phyloP scores from a whole-genome alignment of 2,113 vertebrate genomes.

The Tetraodon nigroviridis region DNA sequence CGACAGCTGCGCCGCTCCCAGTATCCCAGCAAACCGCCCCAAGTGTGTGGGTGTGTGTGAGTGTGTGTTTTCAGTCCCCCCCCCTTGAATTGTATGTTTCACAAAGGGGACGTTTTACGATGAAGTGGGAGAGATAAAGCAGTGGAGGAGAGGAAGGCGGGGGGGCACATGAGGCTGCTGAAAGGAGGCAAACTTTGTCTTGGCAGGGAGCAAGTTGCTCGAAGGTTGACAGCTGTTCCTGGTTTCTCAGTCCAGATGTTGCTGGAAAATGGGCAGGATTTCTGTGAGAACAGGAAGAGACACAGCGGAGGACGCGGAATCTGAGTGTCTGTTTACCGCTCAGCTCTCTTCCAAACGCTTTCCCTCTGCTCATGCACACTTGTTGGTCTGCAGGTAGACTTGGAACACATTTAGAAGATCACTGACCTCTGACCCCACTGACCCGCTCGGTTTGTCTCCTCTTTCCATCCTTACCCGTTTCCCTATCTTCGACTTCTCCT shows the following conservation, averaged over 20 bases:
- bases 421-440: no score
- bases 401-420: no score
- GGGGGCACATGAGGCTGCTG: slow-evolving; percentile 16
- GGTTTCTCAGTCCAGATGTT: slow-evolving; percentile 42
- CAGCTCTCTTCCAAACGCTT: no score
- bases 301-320: slow-evolving; percentile 23
- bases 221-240: slow-evolving; percentile 31
- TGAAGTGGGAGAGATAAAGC: slow-evolving; percentile 33
- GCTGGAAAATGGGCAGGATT: slow-evolving; percentile 34
- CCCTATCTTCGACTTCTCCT: no score
- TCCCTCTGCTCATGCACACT: no score
- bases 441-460: not conserved
- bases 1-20: slow-evolving; percentile 51
- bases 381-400: no score
- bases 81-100: slow-evolving; percentile 32
- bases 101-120: slow-evolving; percentile 38
- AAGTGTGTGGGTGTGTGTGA: slow-evolving; percentile 6
- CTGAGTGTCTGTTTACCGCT: slow-evolving; percentile 9
- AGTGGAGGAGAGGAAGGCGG: slow-evolving; percentile 14
- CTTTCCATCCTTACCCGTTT: no score
- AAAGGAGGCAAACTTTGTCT: slow-evolving; percentile 34
- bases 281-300: slow-evolving; percentile 24
- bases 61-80: not conserved
- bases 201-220: slow-evolving; percentile 24
- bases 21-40: slow-evolving; percentile 31